phyloP scores from a whole-genome alignment of 64 coral and sea anemone species.

The Cladopsammia gracilis region DNA sequence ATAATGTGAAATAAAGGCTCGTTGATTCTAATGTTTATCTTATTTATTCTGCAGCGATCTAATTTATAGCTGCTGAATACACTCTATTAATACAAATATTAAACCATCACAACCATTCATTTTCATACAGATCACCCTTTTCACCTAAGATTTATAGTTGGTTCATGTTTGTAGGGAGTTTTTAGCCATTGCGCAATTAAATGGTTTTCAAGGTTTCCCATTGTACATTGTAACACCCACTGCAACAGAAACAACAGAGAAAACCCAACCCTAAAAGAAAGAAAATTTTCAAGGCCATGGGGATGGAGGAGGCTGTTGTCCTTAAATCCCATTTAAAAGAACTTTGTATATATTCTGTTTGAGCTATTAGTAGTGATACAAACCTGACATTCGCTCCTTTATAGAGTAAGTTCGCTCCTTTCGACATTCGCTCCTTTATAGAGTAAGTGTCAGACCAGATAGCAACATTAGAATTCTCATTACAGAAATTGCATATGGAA shows the following conservation, averaged over 20 bases:
- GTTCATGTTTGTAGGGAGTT: background rate
- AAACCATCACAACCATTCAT: slow-evolving; percentile 30
- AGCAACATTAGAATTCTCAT: background rate
- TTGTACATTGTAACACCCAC: background rate
- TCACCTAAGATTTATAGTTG: slow-evolving; percentile 10
- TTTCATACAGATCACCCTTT: slow-evolving; percentile 9
- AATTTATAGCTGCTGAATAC: too few species aligned
- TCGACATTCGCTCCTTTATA: background rate
- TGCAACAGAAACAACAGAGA: slow-evolving; percentile 2
- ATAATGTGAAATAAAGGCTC: background rate
- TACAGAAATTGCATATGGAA: background rate
- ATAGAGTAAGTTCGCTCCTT: background rate
- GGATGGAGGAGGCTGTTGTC: too few species aligned
- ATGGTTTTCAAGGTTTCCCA: background rate
- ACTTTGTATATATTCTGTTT: slow-evolving; percentile 3
- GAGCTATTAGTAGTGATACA: background rate
- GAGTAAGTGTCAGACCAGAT: background rate
- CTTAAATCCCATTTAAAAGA: too few species aligned
- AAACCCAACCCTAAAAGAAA: background rate
- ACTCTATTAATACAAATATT: background rate
- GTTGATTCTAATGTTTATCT: background rate
- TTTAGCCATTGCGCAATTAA: background rate
- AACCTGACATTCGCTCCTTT: background rate
- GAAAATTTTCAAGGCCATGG: background rate
- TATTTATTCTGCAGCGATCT: background rate